Evolutionary conservation across 2,797 vertebrate genomes (phyloP).

Genomic region (Anguilla anguilla): DNA sequence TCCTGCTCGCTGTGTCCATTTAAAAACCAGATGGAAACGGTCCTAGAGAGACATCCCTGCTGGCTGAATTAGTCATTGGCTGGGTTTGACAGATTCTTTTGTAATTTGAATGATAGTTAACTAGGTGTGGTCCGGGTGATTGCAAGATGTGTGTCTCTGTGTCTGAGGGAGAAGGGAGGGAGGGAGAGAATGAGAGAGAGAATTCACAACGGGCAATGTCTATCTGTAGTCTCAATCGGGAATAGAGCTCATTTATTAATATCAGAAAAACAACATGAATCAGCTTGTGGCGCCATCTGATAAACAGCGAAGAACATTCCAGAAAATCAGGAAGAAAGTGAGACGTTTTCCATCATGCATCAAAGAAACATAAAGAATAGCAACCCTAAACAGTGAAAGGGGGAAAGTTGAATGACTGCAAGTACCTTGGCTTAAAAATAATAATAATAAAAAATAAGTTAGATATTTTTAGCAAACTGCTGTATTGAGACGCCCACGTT

Average conservation of each 20-base stretch:
- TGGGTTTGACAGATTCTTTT: constrained; percentile 49
- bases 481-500: not conserved
- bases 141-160: not conserved
- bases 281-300: not conserved
- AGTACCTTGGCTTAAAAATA: not conserved
- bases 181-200: too few species aligned
- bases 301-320: not conserved
- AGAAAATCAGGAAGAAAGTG: not conserved
- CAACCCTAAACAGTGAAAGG: not conserved
- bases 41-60: constrained; percentile 62
- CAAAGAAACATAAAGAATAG: not conserved
- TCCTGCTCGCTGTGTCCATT: constrained; percentile 63
- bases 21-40: constrained; percentile 72
- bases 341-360: not conserved
- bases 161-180: not conserved
- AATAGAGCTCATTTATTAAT: not conserved
- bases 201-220: not conserved
- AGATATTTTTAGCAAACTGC: not conserved
- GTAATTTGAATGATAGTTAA: constrained; percentile 68
- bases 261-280: not conserved
- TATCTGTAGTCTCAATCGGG: not conserved
- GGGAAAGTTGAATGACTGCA: not conserved
- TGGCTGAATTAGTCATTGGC: constrained; percentile 67
- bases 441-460: not conserved
- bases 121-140: constrained; percentile 59